Evolutionary conservation across 1,140 invertebrate species (phyloP), one percentile per base, ranked within the genome.

Genomic region (Oedothorax gibbosus): DNA sequence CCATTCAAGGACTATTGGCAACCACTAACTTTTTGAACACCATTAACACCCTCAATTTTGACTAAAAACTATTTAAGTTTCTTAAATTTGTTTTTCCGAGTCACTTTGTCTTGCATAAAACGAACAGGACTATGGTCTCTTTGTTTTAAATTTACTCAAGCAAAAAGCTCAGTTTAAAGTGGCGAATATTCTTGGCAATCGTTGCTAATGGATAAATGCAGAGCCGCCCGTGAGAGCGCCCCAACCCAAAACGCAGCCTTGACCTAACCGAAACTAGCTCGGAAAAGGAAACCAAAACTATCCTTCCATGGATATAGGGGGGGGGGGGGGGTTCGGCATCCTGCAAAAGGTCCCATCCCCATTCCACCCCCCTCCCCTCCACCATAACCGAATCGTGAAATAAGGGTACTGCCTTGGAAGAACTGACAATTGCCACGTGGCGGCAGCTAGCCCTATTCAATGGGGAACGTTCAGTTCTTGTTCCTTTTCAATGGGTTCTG

Each of bases 341-440:
- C 66, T 71, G 78, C 57, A 53, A 68, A 56, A 53, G 49, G 4
- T n/a, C 80, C 49, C 69, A n/a, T 60, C 20, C 57, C 50, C 57
- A 56, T 53, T n/a, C 66, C 15, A 3, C 14, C n/a, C 51, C 8
- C 9, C 8, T 10, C 14, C 53, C 7, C n/a, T 7, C 54, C 51
- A 71, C 69, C 21, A 71, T 71, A 71, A 71, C 69, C 50, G 69
- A 71, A 71, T 71, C 66, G 20, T 60, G 53, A 60, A 68, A 68
- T 68, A 68, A 56, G 64, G 66, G 65, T 35, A 77, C 54, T 18
- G 35, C 35, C 60, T n/a, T 66, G 76, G 73, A 21, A 60, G 71
- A 75, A 75, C 72, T 84, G 62, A 84, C 81, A 75, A 75, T 75
- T 66, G 81, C 81, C 81, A 84, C 81, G 81, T 84, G 81, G 71